Base-by-base conservation (phyloP, 2,888 invertebrate genomes). In the Latrodectus hesperus region DNA sequence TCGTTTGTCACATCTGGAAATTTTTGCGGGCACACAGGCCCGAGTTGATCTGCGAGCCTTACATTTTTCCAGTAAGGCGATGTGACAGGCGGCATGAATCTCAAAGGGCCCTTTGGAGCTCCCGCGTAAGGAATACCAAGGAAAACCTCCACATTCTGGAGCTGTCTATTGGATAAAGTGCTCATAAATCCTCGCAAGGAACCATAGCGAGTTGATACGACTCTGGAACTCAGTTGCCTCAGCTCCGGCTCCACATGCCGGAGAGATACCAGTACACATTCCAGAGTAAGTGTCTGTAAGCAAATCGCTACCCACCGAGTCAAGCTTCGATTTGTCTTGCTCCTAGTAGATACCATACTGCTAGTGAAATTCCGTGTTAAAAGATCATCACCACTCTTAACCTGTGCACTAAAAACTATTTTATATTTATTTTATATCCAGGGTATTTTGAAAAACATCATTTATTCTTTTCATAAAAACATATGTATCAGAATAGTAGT, bases 111-210 rank as follows among this genome's bases (percentile, higher is more conserved):
- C 9, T 90, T 90, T 9, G 91, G 91, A 14, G 92, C 90, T 12
- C 92, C 91, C 8, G 92, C 93, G 89, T 92, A 93, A 53, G 92
- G 92, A n/a, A 93, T 90, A 1, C 93, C 93, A 0, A 95, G 94
- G 93, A 96, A 97, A 90, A 95, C 96, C 93, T 97, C 98, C 49
- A 98, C 98, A 3, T 95, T 94, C 91, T 96, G 95, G 77, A 96
- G 95, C 76, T 83, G 87, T 52, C 90, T 89, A 78, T 91, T 90
- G 38, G 90, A 88, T 26, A 89, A 65, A 70, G 75, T 90, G 9
- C 89, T 85, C 68, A 89, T 84, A 60, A 84, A 88, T 55, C 92
- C 93, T 38, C 92, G 90, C 12, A 93, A 90, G 60, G 91, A 90
- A 22, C 93, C 93, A 88, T 92, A 92, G 55, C 92, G 91, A 1